Conservation (phyloP, 2,888 invertebrate genomes). For the Drosophila anomalata region DNA sequence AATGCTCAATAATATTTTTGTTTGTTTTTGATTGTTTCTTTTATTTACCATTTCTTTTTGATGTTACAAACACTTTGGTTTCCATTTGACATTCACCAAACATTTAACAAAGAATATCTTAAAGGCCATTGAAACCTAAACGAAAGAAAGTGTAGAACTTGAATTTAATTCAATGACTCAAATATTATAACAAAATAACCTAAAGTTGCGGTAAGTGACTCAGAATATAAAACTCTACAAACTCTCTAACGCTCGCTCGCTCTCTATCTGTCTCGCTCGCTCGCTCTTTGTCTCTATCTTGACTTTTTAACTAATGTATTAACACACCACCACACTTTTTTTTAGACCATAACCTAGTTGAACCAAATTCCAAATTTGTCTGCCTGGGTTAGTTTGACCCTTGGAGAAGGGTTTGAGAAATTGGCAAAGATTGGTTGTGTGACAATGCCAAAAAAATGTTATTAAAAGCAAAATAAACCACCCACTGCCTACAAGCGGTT, state of each 20-base stretch:
- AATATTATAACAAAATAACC: constrained; percentile 13
- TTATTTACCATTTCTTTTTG: constrained; percentile 7
- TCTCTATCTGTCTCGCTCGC: constrained; percentile 71
- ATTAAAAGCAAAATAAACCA: constrained; percentile 15
- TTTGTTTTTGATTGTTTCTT: constrained; percentile 5
- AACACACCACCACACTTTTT: constrained; percentile 36
- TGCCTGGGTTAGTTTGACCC: constrained; percentile 67
- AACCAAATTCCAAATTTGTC: constrained; percentile 8
- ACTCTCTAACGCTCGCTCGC: constrained; percentile 56
- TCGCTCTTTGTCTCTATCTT: constrained; percentile 56
- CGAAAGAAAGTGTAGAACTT: constrained; percentile 35
- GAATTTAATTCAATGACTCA: constrained; percentile 45
- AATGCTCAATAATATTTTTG: constrained; percentile 51
- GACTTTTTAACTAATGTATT: constrained; percentile 43
- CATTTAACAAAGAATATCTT: constrained; percentile 63
- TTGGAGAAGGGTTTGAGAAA: constrained; percentile 58
- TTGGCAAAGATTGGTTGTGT: constrained; percentile 55
- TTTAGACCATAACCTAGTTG: constrained; percentile 29
- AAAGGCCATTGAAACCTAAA: constrained; percentile 57
- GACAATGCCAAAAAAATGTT: not conserved
- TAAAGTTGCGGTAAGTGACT: constrained; percentile 71
- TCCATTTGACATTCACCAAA: constrained; percentile 68
- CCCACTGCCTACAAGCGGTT: constrained; percentile 59
- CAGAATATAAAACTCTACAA: constrained; percentile 49
- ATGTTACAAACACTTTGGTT: constrained; percentile 23